A percentile compares a stretch with the other conserved stretches of the same genome.
Conservation (phyloP, 1,140 invertebrate genomes). For the Zaprionus gabonicus region DNA sequence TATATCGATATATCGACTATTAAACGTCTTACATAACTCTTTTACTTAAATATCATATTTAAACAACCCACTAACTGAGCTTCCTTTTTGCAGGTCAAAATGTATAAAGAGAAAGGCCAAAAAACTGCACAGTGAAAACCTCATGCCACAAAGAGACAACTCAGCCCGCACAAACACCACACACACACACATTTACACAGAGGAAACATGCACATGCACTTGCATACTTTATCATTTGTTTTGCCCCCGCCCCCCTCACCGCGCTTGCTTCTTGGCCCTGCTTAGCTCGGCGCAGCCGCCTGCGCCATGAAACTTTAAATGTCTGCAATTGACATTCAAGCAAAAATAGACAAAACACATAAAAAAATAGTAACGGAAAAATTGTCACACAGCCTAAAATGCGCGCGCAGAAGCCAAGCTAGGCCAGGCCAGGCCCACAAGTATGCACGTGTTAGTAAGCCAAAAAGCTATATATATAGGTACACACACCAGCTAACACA, state of each 20-base stretch:
- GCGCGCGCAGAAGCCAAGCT: constrained; percentile 73
- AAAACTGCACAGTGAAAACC: constrained; percentile 62
- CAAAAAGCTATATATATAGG: constrained; percentile 38
- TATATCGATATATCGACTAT: too few species aligned
- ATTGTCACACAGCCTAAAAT: constrained; percentile 78
- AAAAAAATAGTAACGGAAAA: constrained; percentile 32
- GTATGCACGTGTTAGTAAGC: constrained; percentile 38
- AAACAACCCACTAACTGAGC: neutral
- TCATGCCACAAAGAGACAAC: constrained; percentile 55
- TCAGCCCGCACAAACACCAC: constrained; percentile 20
- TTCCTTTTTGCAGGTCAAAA: neutral
- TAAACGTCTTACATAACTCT: too few species aligned
- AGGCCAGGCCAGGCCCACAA: constrained; percentile 59
- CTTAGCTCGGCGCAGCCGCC: constrained; percentile 21
- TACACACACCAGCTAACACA: neutral
- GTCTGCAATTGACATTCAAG: constrained; percentile 81
- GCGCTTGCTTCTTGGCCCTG: neutral
- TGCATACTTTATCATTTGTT: constrained; percentile 75
- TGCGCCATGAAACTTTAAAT: constrained; percentile 69
- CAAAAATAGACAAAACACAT: constrained; percentile 44
- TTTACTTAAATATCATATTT: too few species aligned
- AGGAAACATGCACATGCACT: constrained; percentile 36
- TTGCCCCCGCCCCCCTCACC: constrained; percentile 10
- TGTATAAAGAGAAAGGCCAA: constrained; percentile 29
- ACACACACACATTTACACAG: constrained; percentile 16